Evolutionary conservation across 2,797 vertebrate species (phyloP).

Genomic region (Catharus ustulatus): DNA sequence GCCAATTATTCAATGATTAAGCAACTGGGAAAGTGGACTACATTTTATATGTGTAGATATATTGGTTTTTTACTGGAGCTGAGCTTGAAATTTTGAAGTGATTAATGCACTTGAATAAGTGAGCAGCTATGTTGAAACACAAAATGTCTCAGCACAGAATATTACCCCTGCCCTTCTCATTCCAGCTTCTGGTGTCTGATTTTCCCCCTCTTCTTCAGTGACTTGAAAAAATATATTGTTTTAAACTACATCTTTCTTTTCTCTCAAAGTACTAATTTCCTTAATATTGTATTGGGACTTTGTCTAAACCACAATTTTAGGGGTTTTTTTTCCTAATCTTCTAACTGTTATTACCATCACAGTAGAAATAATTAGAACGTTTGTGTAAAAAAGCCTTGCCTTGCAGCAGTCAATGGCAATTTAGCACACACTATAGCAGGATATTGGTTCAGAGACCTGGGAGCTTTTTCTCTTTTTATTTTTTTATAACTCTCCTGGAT

Average conservation of each 20-base stretch:
- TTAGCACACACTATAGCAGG: constrained; percentile 5
- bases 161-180: constrained; percentile 5
- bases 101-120: constrained; percentile 22
- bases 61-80: neutral
- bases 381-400: constrained; percentile 18
- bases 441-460: constrained; percentile 37
- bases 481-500: constrained; percentile 7
- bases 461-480: neutral
- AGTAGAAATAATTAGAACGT: constrained; percentile 43
- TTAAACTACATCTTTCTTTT: constrained; percentile 10
- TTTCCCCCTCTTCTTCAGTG: neutral
- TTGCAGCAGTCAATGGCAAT: constrained; percentile 36
- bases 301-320: constrained; percentile 3
- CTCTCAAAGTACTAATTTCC: constrained; percentile 44
- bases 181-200: neutral
- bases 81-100: constrained; percentile 1
- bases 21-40: constrained; percentile 1
- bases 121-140: neutral
- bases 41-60: neutral
- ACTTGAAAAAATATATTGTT: constrained; percentile 28
- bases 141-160: neutral
- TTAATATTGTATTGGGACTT: constrained; percentile 37
- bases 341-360: constrained; percentile 47
- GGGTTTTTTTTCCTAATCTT: neutral
- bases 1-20: neutral